These are phyloP conservation scores for Platyscapa corneri DNA, from an alignment of 1,140 invertebrate genomes.

Conservation along the genomic window DNA sequence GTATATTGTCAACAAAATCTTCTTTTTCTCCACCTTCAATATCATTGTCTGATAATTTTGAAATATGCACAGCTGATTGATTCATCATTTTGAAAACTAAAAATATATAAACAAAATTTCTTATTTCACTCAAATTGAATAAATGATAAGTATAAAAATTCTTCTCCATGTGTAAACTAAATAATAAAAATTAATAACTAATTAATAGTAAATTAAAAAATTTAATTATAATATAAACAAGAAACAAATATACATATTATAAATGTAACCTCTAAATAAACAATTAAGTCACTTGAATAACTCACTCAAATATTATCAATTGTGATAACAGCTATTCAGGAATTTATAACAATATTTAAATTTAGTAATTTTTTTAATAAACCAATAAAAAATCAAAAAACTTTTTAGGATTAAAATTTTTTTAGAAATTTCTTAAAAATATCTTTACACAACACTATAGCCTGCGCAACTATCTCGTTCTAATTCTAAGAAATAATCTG, in stretches of 20 bases:
- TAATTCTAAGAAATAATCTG: too few species aligned
- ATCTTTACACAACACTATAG: too few species aligned
- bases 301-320: neutral
- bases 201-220: neutral
- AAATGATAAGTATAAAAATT: neutral
- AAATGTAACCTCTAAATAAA: neutral
- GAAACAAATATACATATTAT: neutral
- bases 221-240: neutral
- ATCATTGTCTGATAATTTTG: constrained; percentile 76
- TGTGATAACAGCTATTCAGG: neutral
- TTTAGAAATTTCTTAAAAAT: too few species aligned
- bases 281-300: neutral
- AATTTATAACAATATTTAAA: neutral
- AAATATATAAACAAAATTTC: neutral
- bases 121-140: neutral
- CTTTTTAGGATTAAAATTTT: too few species aligned
- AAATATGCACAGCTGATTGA: constrained; percentile 44
- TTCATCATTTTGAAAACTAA: constrained; percentile 15
- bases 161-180: too few species aligned
- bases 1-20: constrained; percentile 58
- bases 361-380: neutral
- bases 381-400: too few species aligned
- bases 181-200: neutral
- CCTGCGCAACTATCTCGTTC: too few species aligned
- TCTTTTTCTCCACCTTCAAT: constrained; percentile 76